phyloP scores from a whole-genome alignment of 2,888 invertebrate species.

The Lepidonotus clava region DNA sequence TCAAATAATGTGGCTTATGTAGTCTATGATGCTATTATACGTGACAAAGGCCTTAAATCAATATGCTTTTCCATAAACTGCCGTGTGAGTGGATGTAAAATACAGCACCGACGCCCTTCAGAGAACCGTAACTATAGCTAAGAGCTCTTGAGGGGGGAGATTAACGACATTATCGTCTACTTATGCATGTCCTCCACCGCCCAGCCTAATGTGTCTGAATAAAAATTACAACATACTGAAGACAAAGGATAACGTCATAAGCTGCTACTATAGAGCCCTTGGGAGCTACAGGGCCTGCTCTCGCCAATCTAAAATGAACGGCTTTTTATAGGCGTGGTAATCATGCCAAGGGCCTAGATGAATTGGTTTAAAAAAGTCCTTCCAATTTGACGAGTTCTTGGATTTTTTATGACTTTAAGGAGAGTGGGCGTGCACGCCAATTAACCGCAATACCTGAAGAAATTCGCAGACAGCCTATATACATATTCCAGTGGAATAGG shows the following conservation, averaged over 20 bases:
- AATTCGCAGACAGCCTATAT: too few species aligned
- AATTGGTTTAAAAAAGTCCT: too few species aligned
- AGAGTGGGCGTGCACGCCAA: too few species aligned
- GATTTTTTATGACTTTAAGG: too few species aligned
- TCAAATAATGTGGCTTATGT: neutral
- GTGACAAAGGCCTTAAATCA: neutral
- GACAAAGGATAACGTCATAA: slow-evolving; percentile 3
- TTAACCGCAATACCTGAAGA: too few species aligned
- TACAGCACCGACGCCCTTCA: neutral
- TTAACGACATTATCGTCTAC: neutral
- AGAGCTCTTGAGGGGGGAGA: neutral
- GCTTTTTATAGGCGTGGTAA: too few species aligned
- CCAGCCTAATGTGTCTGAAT: neutral
- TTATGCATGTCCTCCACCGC: neutral
- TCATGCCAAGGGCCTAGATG: too few species aligned
- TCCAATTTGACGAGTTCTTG: too few species aligned
- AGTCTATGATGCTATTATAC: neutral
- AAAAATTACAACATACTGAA: neutral
- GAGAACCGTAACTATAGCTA: neutral
- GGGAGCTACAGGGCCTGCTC: too few species aligned
- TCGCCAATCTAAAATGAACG: slow-evolving; percentile 6
- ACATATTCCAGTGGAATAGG: neutral
- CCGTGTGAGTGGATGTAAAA: neutral
- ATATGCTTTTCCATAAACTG: neutral
- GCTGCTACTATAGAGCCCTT: neutral